These are phyloP conservation scores for Sparidentex hasta DNA, from an alignment of 2,797 vertebrate genomes.

Conservation along the genomic window DNA sequence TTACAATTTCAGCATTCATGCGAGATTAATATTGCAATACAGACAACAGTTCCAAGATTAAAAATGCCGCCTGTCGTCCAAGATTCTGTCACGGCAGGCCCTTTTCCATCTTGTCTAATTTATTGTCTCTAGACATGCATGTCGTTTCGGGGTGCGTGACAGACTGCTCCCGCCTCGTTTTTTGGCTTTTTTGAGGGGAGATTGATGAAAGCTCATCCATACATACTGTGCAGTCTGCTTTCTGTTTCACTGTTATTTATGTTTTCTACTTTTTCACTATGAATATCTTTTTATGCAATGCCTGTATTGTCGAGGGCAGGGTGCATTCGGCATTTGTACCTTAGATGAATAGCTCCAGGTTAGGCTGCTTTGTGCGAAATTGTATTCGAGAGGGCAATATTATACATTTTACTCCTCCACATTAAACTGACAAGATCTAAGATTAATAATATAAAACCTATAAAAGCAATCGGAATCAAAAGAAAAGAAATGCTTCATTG, in stretches of 20 bases:
- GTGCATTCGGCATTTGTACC: neutral
- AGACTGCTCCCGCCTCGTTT: constrained; percentile 19
- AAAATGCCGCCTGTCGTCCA: constrained; percentile 48
- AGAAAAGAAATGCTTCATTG: no score
- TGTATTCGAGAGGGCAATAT: neutral
- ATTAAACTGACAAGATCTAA: neutral
- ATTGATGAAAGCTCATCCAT: constrained; percentile 30
- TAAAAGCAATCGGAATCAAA: no score
- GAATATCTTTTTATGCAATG: neutral
- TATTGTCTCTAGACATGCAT: constrained; percentile 41
- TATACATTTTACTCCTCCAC: neutral
- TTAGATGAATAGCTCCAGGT: neutral
- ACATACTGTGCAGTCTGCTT: constrained; percentile 14
- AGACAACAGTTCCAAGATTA: constrained; percentile 40
- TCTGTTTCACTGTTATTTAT: constrained; percentile 23
- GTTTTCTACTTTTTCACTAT: neutral
- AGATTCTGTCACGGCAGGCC: constrained; percentile 50
- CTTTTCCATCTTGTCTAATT: constrained; percentile 45
- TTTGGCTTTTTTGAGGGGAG: constrained; percentile 2
- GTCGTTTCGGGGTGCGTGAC: constrained; percentile 30
- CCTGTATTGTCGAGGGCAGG: neutral
- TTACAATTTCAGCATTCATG: constrained; percentile 46
- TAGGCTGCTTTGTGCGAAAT: neutral
- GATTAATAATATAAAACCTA: neutral
- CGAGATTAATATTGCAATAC: constrained; percentile 56